Evolutionary conservation across 2,888 invertebrate species (phyloP).

Genomic region (Chrysotoxum bicinctum): DNA sequence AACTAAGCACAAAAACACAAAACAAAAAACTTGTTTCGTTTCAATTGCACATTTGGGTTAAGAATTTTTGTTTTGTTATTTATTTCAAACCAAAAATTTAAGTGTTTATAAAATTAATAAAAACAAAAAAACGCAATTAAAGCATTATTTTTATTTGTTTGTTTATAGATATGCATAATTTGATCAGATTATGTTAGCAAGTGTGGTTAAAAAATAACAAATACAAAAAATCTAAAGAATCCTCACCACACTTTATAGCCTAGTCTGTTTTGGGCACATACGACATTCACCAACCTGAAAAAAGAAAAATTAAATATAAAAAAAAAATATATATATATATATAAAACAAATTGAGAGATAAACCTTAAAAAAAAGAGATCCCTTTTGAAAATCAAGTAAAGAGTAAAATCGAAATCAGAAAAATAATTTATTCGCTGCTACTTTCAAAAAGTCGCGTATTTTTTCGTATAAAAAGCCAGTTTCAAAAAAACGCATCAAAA

Average conservation of each 20-base stretch:
- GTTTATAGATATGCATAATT: conserved; percentile 77
- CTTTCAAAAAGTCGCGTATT: conserved; percentile 55
- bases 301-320: conserved; percentile 41
- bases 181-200: conserved; percentile 76
- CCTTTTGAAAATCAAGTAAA: conserved; percentile 60
- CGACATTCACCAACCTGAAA: conserved; percentile 82
- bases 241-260: conserved; percentile 67
- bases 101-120: not conserved
- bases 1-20: conserved; percentile 5
- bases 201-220: conserved; percentile 75
- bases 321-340: not conserved
- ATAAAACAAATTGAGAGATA: conserved; percentile 53
- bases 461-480: conserved; percentile 40
- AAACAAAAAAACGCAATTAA: conserved; percentile 48
- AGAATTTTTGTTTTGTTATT: conserved; percentile 16
- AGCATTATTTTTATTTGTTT: conserved; percentile 40
- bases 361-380: conserved; percentile 37
- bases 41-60: conserved; percentile 58
- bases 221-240: conserved; percentile 61
- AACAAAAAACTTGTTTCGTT: conserved; percentile 5
- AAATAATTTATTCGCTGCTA: conserved; percentile 57
- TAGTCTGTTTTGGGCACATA: conserved; percentile 78
- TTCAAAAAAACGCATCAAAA: conserved; percentile 78
- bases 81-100: conserved; percentile 2
- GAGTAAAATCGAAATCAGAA: conserved; percentile 26